Base-by-base conservation (phyloP, 2,113 vertebrate species). In the Gallinago undulata region DNA sequence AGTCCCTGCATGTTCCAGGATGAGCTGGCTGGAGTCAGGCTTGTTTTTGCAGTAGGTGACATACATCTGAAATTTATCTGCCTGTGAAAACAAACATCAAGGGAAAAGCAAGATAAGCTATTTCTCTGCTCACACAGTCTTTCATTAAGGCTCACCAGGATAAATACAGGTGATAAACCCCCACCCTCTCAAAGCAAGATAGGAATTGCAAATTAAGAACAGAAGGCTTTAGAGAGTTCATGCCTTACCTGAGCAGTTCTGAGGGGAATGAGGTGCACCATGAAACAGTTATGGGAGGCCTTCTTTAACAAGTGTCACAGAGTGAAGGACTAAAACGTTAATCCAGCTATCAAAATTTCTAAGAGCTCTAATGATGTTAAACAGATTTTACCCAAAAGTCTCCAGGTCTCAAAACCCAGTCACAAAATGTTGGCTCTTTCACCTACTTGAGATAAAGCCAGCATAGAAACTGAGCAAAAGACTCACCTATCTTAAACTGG, bases 1-100 rank as follows among this genome's bases (percentile, higher is more conserved):
- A 89, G 97, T 98, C 74, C 99, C 99, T 43, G 99, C 99, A 0
- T 99, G 99, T 88, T 99, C 99, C 98, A 99, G 98, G 88, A 99
- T 99, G 73, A 99, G 99, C 97, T 99, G 99, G 96, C 97, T 99
- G 96, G 99, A 99, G 97, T 99, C 99, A 19, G 99, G 99, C 94
- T 99, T 99, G 97, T 99, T 99, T 98, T 99, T 99, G 97, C 99
- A 99, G 98, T 99, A 99, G 91, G 99, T 98, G 89, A 99, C 99
- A 85, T 99, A 99, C 97, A 99, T 99, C 96, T 99, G 99, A 98
- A 99, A 99, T 97, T 99, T 99, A 97, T 99, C 99, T 85, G 99
- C 99, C 99, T 99, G 97, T 87, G 94, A 97, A 98, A 96, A 97
- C 74, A 97, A 97, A 97, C 81, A 95, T 91, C 88, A 89, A 84